phyloP scores from a whole-genome alignment of 1,140 invertebrate species.

The Sinonovacula constricta region DNA sequence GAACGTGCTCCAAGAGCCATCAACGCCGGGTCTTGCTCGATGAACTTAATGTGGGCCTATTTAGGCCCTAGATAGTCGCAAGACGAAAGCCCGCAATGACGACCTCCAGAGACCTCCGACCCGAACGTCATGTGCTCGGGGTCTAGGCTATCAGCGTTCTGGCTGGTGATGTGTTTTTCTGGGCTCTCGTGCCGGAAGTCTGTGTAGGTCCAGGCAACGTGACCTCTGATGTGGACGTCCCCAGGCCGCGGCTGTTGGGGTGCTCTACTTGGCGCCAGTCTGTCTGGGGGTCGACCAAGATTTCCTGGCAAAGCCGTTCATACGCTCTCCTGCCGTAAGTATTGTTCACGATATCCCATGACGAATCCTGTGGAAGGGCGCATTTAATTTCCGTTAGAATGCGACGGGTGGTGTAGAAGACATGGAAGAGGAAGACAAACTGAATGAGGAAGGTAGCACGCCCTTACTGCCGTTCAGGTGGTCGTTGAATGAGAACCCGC shows the following conservation, averaged over 20 bases:
- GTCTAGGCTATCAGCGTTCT: not conserved
- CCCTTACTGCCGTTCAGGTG: not conserved
- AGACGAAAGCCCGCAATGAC: not conserved
- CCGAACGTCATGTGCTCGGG: not conserved
- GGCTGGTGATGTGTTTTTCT: not conserved
- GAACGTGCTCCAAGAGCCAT: not conserved
- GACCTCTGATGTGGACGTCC: not conserved
- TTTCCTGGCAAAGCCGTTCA: not conserved
- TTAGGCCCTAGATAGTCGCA: not conserved
- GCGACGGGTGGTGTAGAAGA: not conserved
- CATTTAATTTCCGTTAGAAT: not conserved
- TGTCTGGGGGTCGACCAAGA: not conserved
- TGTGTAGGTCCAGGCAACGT: slow-evolving; percentile 1
- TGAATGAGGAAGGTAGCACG: not conserved
- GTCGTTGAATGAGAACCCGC: not conserved
- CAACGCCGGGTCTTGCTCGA: slow-evolving; percentile 3
- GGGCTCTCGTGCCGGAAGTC: slow-evolving; percentile 17
- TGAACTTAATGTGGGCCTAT: not conserved
- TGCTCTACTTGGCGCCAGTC: not conserved
- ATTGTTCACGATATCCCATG: not conserved
- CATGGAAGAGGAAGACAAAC: not conserved
- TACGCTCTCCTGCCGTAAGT: not conserved
- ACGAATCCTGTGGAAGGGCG: not conserved
- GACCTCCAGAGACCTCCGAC: not conserved
- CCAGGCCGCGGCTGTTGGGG: not conserved